Evolutionary conservation across 1,140 invertebrate genomes (phyloP).

Genomic region (Gonioctena quinquepunctata): DNA sequence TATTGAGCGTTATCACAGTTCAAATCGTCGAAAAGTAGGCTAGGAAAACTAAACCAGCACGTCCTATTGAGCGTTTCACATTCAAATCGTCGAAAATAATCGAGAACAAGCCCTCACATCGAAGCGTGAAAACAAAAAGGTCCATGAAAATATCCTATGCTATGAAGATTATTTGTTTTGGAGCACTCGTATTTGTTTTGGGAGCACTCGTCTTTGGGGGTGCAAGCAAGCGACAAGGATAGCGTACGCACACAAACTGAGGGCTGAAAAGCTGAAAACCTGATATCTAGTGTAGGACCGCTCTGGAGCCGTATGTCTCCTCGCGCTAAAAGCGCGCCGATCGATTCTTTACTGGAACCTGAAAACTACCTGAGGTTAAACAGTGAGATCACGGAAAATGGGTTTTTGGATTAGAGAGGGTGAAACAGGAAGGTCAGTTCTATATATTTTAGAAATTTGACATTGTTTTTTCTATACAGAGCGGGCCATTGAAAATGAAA

Average conservation of each 20-base stretch:
- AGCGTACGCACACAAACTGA: slow-evolving; percentile 38
- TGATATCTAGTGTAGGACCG: not conserved
- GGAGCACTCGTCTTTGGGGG: not conserved
- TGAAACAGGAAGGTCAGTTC: too few relatives aligned
- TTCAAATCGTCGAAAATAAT: slow-evolving; percentile 8
- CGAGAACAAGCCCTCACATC: not conserved
- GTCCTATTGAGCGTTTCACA: slow-evolving; percentile 14
- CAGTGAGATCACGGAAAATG: not conserved
- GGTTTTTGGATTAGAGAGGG: too few relatives aligned
- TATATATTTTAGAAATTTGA: too few relatives aligned
- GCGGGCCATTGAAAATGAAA: too few relatives aligned
- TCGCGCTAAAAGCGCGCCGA: slow-evolving; percentile 8
- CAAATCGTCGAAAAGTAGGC: too few relatives aligned
- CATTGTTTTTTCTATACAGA: too few relatives aligned
- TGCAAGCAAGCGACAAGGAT: slow-evolving; percentile 14
- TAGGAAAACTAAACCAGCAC: too few relatives aligned
- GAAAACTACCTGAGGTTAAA: slow-evolving; percentile 1
- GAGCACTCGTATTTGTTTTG: too few relatives aligned
- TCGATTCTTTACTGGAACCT: slow-evolving; percentile 12
- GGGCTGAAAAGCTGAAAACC: slow-evolving; percentile 16
- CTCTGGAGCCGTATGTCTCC: slow-evolving; percentile 15
- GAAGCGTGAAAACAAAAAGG: not conserved
- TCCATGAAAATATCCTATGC: too few relatives aligned
- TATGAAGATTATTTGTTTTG: too few relatives aligned
- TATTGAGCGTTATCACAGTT: too few relatives aligned